phyloP scores from a whole-genome alignment of 2,888 invertebrate species.

The Drosophila affinis region DNA sequence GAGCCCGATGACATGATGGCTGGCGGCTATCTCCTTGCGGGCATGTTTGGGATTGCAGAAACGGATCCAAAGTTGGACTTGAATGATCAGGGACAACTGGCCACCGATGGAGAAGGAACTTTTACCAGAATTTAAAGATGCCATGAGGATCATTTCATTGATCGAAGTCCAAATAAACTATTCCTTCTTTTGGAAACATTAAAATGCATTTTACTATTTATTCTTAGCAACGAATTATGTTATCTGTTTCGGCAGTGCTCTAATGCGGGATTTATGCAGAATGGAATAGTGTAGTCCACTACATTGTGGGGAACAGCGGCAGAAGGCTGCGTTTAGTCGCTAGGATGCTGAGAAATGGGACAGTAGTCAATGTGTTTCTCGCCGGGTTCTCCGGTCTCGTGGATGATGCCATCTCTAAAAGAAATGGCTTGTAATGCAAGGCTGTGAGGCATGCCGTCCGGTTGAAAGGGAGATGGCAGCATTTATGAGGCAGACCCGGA shows the following conservation, averaged over 20 bases:
- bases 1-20: conserved; percentile 66
- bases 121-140: conserved; percentile 38
- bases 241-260: conserved; percentile 55
- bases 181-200: background rate
- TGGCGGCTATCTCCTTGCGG: conserved; percentile 78
- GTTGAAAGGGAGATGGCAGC: too few relatives aligned
- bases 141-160: conserved; percentile 2
- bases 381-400: too few relatives aligned
- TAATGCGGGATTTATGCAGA: background rate
- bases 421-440: too few relatives aligned
- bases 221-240: conserved; percentile 67
- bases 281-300: too few relatives aligned
- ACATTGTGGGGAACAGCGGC: too few relatives aligned
- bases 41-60: conserved; percentile 83
- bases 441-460: too few relatives aligned
- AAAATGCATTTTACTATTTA: background rate
- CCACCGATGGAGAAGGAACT: background rate
- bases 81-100: conserved; percentile 1
- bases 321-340: too few relatives aligned
- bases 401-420: too few relatives aligned
- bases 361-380: too few relatives aligned
- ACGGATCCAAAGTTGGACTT: conserved; percentile 68
- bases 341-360: too few relatives aligned
- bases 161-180: too few relatives aligned
- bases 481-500: too few relatives aligned